Conservation (phyloP, 2,113 vertebrate species). For the Clupea harengus region DNA sequence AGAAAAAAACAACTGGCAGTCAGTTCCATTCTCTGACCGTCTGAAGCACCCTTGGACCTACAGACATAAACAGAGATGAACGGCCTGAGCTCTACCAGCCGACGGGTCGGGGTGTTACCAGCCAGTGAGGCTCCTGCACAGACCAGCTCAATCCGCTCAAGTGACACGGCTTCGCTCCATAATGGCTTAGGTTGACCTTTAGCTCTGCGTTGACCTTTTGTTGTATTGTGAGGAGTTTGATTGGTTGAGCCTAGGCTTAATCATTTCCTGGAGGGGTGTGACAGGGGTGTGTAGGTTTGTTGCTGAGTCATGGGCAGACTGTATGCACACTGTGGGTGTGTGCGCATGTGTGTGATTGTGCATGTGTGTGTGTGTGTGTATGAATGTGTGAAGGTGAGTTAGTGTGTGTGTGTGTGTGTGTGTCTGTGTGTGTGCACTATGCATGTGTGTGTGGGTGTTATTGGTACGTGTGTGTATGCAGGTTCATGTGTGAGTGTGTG, state of each 20-base stretch:
- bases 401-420: neutral
- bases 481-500: neutral
- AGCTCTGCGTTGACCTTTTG: neutral
- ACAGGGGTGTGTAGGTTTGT: neutral
- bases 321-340: neutral
- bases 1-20: neutral
- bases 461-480: neutral
- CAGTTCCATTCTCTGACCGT: neutral
- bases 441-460: slow-evolving; percentile 1
- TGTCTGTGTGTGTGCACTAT: neutral
- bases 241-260: neutral
- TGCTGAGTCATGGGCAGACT: neutral
- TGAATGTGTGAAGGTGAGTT: neutral
- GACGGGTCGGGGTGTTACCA: neutral
- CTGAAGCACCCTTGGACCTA: neutral
- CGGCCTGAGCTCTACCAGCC: neutral
- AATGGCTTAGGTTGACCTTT: neutral
- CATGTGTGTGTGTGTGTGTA: neutral
- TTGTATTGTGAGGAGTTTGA: neutral
- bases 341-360: neutral
- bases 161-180: neutral
- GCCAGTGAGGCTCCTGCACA: neutral
- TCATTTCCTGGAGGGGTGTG: neutral
- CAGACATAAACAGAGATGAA: neutral
- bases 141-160: neutral